Evolutionary conservation across 2,888 invertebrate genomes (phyloP).

Genomic region (Notocelia uddmanniana): DNA sequence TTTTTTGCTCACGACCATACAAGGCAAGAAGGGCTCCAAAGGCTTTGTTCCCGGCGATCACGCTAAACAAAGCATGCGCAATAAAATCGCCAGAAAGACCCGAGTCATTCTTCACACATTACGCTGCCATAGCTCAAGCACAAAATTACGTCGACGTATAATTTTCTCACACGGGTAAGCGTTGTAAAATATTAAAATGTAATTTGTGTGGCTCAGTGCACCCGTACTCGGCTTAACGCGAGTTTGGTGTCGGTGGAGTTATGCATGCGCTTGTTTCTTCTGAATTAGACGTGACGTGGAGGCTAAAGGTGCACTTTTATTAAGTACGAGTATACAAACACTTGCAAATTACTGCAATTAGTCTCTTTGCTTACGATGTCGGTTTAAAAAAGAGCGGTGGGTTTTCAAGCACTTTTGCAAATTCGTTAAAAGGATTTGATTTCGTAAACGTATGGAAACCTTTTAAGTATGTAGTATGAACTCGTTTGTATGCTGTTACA

Average conservation of each 20-base stretch:
- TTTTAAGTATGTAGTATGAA: too few species aligned
- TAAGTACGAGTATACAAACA: constrained; percentile 10
- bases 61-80: constrained; percentile 28
- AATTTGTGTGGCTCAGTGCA: constrained; percentile 45
- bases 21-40: background rate
- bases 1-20: constrained; percentile 21
- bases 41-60: constrained; percentile 7
- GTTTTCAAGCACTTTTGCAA: background rate
- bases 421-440: background rate
- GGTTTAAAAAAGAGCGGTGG: background rate
- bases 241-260: constrained; percentile 42
- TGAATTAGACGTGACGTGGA: constrained; percentile 37
- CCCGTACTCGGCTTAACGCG: constrained; percentile 44
- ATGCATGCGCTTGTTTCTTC: constrained; percentile 40
- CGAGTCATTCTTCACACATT: constrained; percentile 41
- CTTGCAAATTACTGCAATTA: constrained; percentile 19
- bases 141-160: constrained; percentile 36
- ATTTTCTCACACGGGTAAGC: constrained; percentile 39
- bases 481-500: too few species aligned
- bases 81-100: constrained; percentile 28
- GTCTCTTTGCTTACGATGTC: background rate
- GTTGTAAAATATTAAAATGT: constrained; percentile 45
- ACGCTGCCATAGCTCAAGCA: constrained; percentile 39
- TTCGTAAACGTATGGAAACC: too few species aligned
- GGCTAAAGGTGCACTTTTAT: constrained; percentile 20